These are phyloP conservation scores for Cyanoramphus novaezelandiae DNA, from an alignment of 2,113 vertebrate genomes.

Conservation along the genomic window DNA sequence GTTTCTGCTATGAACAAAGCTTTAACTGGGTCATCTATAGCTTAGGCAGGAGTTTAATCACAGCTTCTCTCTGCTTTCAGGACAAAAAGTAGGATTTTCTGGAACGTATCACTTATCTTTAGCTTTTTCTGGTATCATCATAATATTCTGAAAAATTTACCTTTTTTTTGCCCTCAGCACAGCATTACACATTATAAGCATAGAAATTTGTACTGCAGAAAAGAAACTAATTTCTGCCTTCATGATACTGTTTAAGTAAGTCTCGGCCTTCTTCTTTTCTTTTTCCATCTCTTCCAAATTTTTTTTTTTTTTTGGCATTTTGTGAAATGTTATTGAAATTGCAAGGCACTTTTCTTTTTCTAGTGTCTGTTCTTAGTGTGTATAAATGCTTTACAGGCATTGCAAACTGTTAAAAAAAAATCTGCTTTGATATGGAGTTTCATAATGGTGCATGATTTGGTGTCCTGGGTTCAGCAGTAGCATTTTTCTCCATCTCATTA, in stretches of 20 bases:
- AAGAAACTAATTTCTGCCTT: background rate
- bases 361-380: background rate
- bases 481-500: no score
- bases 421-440: background rate
- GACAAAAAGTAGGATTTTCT: background rate
- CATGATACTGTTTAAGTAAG: background rate
- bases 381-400: background rate
- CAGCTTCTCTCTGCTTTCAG: background rate
- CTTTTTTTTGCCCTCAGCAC: background rate
- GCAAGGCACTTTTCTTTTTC: background rate
- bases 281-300: background rate
- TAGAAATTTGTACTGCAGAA: background rate
- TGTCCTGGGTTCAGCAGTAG: no score
- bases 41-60: constrained; percentile 27
- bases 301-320: rapidly evolving
- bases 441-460: background rate
- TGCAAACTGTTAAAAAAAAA: background rate
- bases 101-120: background rate
- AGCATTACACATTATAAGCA: background rate
- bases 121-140: background rate
- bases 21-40: constrained; percentile 51
- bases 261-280: background rate
- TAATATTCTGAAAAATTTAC: background rate
- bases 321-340: background rate
- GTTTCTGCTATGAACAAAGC: background rate